Conservation (phyloP, 1,140 invertebrate genomes). For the Ruditapes philippinarum region DNA sequence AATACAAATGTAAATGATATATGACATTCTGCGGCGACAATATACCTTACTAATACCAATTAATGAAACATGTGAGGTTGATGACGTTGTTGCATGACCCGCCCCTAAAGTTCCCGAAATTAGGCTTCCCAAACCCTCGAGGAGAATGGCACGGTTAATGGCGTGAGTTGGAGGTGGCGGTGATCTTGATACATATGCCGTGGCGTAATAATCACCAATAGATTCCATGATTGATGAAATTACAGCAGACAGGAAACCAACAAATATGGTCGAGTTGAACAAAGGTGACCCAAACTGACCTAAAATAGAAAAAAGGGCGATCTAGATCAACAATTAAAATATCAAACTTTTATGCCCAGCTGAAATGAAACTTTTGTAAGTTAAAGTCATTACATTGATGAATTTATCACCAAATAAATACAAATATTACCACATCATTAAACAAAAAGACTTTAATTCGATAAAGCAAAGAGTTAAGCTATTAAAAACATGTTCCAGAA, state of each 20-base stretch:
- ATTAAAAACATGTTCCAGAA: too few relatives aligned
- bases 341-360: too few relatives aligned
- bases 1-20: too few relatives aligned
- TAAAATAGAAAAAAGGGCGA: too few relatives aligned
- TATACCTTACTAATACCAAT: slow-evolving; percentile 75
- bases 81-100: slow-evolving; percentile 94
- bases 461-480: too few relatives aligned
- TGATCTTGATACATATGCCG: slow-evolving; percentile 82
- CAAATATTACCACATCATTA: too few relatives aligned
- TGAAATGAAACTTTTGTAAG: too few relatives aligned
- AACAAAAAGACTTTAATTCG: too few relatives aligned
- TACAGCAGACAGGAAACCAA: slow-evolving; percentile 85
- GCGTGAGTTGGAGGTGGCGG: slow-evolving; percentile 85
- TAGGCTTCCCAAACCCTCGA: slow-evolving; percentile 94
- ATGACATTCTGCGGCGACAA: too few relatives aligned
- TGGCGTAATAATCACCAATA: slow-evolving; percentile 87
- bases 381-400: too few relatives aligned
- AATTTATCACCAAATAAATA: too few relatives aligned
- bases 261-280: slow-evolving; percentile 82
- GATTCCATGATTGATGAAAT: slow-evolving; percentile 86
- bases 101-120: slow-evolving; percentile 93
- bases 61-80: slow-evolving; percentile 82
- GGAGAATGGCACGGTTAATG: slow-evolving; percentile 91
- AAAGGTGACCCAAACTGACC: slow-evolving; percentile 86
- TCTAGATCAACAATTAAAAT: too few relatives aligned